These are phyloP conservation scores for Hemaris fuciformis DNA, from an alignment of 2,888 invertebrate genomes.

Conservation along the genomic window DNA sequence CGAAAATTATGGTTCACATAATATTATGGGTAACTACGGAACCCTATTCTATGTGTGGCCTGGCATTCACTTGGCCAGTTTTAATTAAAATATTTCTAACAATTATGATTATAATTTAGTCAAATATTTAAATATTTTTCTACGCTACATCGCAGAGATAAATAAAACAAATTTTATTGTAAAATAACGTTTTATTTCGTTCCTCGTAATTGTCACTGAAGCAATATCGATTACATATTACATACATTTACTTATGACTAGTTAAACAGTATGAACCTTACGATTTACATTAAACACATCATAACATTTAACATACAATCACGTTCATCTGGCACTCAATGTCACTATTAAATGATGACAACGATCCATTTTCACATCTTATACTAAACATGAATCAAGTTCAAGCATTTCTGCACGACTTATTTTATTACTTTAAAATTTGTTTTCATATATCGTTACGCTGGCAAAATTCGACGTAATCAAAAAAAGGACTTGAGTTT, in stretches of 20 bases:
- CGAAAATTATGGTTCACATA: too few relatives aligned
- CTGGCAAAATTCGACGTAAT: too few relatives aligned
- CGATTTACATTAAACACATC: conserved; percentile 50
- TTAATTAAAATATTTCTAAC: too few relatives aligned
- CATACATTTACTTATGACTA: conserved; percentile 62
- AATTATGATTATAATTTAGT: too few relatives aligned
- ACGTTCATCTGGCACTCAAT: conserved; percentile 75
- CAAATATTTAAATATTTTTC: too few relatives aligned
- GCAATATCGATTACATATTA: conserved; percentile 66
- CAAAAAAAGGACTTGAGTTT: too few relatives aligned
- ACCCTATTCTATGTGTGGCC: too few relatives aligned
- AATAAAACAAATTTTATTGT: conserved; percentile 50
- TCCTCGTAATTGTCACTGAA: conserved; percentile 63
- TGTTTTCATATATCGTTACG: not conserved
- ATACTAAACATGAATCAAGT: not conserved
- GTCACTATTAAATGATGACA: conserved; percentile 33
- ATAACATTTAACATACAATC: conserved; percentile 66
- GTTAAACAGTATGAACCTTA: conserved; percentile 55
- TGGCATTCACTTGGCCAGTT: too few relatives aligned
- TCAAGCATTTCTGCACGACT: not conserved
- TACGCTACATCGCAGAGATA: too few relatives aligned
- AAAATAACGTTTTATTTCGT: conserved; percentile 77
- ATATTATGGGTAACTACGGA: too few relatives aligned
- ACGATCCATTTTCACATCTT: not conserved
- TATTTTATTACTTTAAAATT: not conserved